Base-by-base conservation (phyloP, 2,888 invertebrate genomes). In the Zaprionus obscuricornis region DNA sequence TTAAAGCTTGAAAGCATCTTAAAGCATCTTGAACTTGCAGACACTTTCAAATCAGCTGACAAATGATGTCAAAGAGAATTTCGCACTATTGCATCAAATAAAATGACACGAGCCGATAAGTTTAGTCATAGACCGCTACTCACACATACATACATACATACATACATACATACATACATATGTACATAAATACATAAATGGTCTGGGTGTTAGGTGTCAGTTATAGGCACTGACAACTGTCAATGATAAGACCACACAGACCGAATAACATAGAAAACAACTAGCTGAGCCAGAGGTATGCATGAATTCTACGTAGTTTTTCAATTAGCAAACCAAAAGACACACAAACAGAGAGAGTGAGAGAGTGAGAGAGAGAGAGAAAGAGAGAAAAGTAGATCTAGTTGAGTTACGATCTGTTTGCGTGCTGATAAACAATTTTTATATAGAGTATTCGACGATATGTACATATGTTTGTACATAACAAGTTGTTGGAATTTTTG, bases 161-260 rank as follows among this genome's bases (percentile, higher is more conserved):
- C n/a, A n/a, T n/a, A n/a, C n/a, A n/a, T n/a, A n/a, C n/a, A n/a
- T n/a, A n/a, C n/a, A n/a, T n/a, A n/a, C n/a, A n/a, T n/a, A n/a
- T n/a, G n/a, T n/a, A n/a, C n/a, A n/a, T n/a, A n/a, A 5, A 34
- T 51, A 26, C 50, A 49, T 55, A 66, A 60, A 58, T 74, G 72
- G 63, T 26, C 27, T 39, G 47, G 66, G 73, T 83, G 83, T 83
- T 66, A 76, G 57, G 62, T 79, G 81, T 79, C 81, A 67, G 70
- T 73, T 73, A 62, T 59, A 50, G 67, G 40, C 78, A 67, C 62
- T 64, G 73, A 75, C 76, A 78, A 70, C 70, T 79, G 73, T 75
- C 84, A 70, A 39, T 59, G 70, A 77, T 67, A 79, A 83, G 73
- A 64, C 81, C 81, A 75, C 84, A 73, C 63, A 58, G n/a, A n/a